These are phyloP conservation scores for Chymomyza costata DNA, from an alignment of 1,140 invertebrate genomes.

Conservation along the genomic window DNA sequence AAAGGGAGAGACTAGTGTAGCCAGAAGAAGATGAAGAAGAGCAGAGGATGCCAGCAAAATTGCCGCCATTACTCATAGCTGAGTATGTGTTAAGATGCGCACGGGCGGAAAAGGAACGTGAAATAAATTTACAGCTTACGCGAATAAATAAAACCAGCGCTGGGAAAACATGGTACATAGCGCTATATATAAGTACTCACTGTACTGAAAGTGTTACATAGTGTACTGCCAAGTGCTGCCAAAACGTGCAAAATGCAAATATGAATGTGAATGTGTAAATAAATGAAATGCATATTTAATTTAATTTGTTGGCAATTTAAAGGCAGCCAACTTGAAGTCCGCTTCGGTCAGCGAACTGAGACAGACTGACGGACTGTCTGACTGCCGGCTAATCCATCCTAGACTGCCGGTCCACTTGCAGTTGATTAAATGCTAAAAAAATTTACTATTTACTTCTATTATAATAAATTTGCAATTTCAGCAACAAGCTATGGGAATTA, in stretches of 20 bases:
- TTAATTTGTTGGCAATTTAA: constrained; percentile 40
- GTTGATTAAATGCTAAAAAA: constrained; percentile 22
- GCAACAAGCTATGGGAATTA: constrained; percentile 46
- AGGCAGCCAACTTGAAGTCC: constrained; percentile 13
- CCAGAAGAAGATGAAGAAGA: not conserved
- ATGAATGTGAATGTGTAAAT: constrained; percentile 38
- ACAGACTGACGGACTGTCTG: too few relatives aligned
- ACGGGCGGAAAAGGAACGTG: constrained; percentile 12
- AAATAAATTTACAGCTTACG: constrained; percentile 43
- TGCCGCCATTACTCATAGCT: constrained; percentile 24
- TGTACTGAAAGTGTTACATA: too few relatives aligned
- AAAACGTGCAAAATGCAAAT: constrained; percentile 19
- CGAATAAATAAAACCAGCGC: constrained; percentile 30
- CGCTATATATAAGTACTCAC: too few relatives aligned
- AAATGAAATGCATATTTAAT: constrained; percentile 40
- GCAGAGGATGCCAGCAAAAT: constrained; percentile 4
- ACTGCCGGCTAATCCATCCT: constrained; percentile 12
- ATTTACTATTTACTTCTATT: constrained; percentile 38
- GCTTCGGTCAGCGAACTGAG: constrained; percentile 7
- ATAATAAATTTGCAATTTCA: constrained; percentile 56
- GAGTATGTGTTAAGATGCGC: constrained; percentile 38
- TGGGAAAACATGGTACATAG: too few relatives aligned
- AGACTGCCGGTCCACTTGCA: too few relatives aligned
- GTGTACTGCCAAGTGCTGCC: too few relatives aligned
- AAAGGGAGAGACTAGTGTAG: not conserved